These are phyloP conservation scores for Drosophila meridiana DNA, from an alignment of 2,888 invertebrate genomes.

Conservation along the genomic window DNA sequence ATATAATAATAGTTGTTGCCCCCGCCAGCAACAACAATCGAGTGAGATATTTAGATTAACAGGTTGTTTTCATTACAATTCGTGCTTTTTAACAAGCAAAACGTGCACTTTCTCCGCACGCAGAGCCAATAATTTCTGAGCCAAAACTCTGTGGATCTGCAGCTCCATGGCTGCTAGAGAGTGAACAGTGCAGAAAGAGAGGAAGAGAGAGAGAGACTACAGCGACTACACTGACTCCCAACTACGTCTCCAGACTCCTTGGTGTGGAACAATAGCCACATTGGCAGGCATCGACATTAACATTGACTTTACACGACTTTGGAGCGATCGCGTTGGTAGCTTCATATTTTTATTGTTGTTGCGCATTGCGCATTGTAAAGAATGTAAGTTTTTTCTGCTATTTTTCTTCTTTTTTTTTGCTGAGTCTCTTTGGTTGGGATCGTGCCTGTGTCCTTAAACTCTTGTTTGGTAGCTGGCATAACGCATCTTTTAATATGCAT, in stretches of 20 bases:
- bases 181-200: not conserved
- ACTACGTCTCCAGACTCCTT: conserved; percentile 50
- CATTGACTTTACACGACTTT: conserved; percentile 84
- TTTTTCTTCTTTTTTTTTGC: not conserved
- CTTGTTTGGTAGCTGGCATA: conserved; percentile 49
- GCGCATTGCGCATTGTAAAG: conserved; percentile 75
- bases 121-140: conserved; percentile 82
- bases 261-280: conserved; percentile 61
- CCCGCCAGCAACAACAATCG: conserved; percentile 64
- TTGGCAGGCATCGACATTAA: conserved; percentile 77
- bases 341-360: conserved; percentile 82
- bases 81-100: conserved; percentile 83
- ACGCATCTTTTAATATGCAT: conserved; percentile 56
- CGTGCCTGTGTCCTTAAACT: conserved; percentile 77
- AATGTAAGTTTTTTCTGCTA: conserved; percentile 39
- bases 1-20: conserved; percentile 78
- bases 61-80: conserved; percentile 84
- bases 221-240: conserved; percentile 11
- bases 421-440: conserved; percentile 34
- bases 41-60: conserved; percentile 85
- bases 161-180: not conserved
- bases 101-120: conserved; percentile 84
- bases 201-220: not conserved
- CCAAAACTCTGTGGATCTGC: conserved; percentile 32
- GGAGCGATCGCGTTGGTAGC: conserved; percentile 74